Evolutionary conservation across 2,797 vertebrate genomes (phyloP), one percentile per base, ranked within the genome.

Genomic region (Astyanax mexicanus): DNA sequence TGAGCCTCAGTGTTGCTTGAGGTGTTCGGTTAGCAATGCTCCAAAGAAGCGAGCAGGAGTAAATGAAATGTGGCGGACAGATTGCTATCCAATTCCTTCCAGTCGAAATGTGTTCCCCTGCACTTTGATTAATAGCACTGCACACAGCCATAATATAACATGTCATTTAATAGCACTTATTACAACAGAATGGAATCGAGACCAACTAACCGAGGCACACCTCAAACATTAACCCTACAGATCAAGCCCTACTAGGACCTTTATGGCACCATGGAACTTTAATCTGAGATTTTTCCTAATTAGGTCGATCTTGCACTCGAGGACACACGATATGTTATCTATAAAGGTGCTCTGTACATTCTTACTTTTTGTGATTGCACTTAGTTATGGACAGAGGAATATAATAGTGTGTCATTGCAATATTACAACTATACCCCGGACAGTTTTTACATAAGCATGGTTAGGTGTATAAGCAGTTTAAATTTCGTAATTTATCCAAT

Each of bases 61-160:
- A 78, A 78, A 78, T 78, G 23, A 69, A 78, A 78, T 61, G 76
- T 78, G 76, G 64, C 76, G 72, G 76, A 78, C 64, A 73, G 76
- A 78, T 72, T 69, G 64, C 76, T 29, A 73, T 61, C 70, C 76
- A 78, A 78, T 78, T 73, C 64, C 45, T 68, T 52, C 64, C 70
- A 44, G 70, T 61, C 55, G 45, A 61, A 27, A 68, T 6, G 19
- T 68, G 70, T 78, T 78, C 72, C 70, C 52, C 62, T 73, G 62
- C 64, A 61, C 72, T 78, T 54, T 69, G 70, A 78, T 73, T 69
- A 78, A 78, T 67, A 52, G 61, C 17, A 67, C n/a, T 61, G 70
- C 17, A 17, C 47, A 27, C 49, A 25, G 64, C 38, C 55, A 52
- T 73, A 69, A 78, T 78, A 68, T 47, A 78, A 78, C 44, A 61